These are phyloP conservation scores for Characodon lateralis DNA, from an alignment of 2,797 vertebrate species.

Conservation along the genomic window DNA sequence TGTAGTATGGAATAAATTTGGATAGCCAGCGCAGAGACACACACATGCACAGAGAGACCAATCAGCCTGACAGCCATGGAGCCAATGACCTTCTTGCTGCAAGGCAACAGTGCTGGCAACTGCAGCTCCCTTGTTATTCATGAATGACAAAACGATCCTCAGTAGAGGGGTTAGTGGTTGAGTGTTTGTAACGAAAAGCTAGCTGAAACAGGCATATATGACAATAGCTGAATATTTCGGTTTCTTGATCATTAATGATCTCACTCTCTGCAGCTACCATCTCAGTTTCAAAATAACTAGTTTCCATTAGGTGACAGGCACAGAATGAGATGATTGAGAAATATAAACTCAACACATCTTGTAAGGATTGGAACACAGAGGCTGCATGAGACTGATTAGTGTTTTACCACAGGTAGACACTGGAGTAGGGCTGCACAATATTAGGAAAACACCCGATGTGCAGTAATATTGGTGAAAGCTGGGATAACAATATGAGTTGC, in stretches of 20 bases:
- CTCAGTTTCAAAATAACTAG: not conserved
- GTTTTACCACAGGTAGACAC: not conserved
- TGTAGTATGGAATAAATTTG: not conserved
- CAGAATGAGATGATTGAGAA: not conserved
- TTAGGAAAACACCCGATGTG: not conserved
- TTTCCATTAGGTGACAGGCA: not conserved
- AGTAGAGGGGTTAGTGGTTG: not conserved
- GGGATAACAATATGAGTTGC: not conserved
- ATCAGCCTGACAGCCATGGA: too few species aligned
- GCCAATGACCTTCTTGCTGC: too few species aligned
- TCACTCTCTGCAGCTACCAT: not conserved
- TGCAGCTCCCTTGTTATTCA: not conserved
- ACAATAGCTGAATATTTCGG: not conserved
- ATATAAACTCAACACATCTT: not conserved
- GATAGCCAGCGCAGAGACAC: not conserved
- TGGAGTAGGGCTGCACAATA: not conserved
- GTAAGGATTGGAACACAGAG: not conserved
- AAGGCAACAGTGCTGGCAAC: too few species aligned
- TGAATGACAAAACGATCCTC: not conserved
- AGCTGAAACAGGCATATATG: not conserved
- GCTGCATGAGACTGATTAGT: not conserved
- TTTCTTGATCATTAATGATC: not conserved
- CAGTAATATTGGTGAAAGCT: not conserved
- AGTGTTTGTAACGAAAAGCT: not conserved
- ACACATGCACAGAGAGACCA: not conserved